Base-by-base conservation (phyloP, 1,140 invertebrate species). In the Drosophila asahinai region DNA sequence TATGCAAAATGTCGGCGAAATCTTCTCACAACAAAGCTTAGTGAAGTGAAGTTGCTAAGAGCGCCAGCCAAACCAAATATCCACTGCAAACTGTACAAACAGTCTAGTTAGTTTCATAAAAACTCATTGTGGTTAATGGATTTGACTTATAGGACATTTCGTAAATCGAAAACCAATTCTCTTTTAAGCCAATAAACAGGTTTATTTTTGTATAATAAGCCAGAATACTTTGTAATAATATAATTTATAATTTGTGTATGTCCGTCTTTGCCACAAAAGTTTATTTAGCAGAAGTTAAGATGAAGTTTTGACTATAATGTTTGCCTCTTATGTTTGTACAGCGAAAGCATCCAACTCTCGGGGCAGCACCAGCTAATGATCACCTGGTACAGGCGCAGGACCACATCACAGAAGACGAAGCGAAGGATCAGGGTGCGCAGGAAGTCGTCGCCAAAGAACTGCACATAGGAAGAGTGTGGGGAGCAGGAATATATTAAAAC, bases 371-470 rank as follows among this genome's bases (percentile, higher is more conserved):
- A 64, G 65, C 76, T 65, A 52, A 59, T 57, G 42, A 84, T 58
- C 30, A 79, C 52, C 68, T 84, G 95, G 93, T 99, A 98, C 82
- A 98, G 93, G 71, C 97, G 96, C 62, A 99, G 93, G 38, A 97
- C 96, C 82, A 97, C 96, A 94, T 97, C 97, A 94, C 98, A 99
- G 94, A 99, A 99, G 65, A 99, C 96, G 94, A 97, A 99, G 57
- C 98, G 95, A 54, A 99, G 94, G 62, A 99, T 94, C 55, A 99
- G 94, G 54, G 98, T 94, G 61, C 98, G 95, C 66, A 99, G 94
- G 94, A 99, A 99, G 91, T 99, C 98, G 93, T 99, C 98, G 22
- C 97, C 97, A 93, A 98, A 97, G 94, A 99, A 99, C 93, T 97
- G 95, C 63, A 97, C 94, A 92, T 97, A 97, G 58, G 96, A 96